Evolutionary conservation across 2,888 invertebrate species (phyloP).

Genomic region (Neoaliturus tenellus): DNA sequence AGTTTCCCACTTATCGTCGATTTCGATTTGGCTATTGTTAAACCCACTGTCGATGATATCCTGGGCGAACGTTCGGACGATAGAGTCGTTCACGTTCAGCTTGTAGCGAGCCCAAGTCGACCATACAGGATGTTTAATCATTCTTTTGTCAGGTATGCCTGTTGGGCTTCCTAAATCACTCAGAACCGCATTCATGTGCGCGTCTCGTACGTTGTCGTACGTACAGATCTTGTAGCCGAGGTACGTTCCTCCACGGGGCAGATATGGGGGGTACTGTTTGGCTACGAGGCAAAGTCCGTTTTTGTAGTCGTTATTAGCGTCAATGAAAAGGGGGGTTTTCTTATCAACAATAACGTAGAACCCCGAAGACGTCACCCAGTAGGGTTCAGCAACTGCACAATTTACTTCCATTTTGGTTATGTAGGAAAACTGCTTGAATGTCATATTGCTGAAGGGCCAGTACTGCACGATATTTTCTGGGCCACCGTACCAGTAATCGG

Average conservation of each 20-base stretch:
- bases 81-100: conserved; percentile 79
- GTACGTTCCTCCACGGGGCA: conserved; percentile 54
- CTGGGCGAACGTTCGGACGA: conserved; percentile 80
- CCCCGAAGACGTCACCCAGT: conserved; percentile 85
- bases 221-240: conserved; percentile 80
- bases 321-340: conserved; percentile 78
- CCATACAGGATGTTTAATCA: conserved; percentile 90
- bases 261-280: conserved; percentile 71
- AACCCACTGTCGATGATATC: conserved; percentile 81
- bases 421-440: conserved; percentile 76
- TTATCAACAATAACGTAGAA: conserved; percentile 80
- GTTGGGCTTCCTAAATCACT: conserved; percentile 79
- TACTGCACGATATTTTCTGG: conserved; percentile 78
- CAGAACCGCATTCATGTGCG: conserved; percentile 79
- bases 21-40: conserved; percentile 86
- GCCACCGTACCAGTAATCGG: conserved; percentile 81
- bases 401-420: conserved; percentile 77
- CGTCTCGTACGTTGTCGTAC: conserved; percentile 76
- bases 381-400: conserved; percentile 78
- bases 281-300: conserved; percentile 71
- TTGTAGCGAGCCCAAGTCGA: conserved; percentile 91
- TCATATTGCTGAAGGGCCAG: conserved; percentile 80
- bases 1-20: conserved; percentile 92
- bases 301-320: conserved; percentile 75
- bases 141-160: conserved; percentile 78